phyloP scores from a whole-genome alignment of 2,113 vertebrate species.

The Muntiacus reevesi region DNA sequence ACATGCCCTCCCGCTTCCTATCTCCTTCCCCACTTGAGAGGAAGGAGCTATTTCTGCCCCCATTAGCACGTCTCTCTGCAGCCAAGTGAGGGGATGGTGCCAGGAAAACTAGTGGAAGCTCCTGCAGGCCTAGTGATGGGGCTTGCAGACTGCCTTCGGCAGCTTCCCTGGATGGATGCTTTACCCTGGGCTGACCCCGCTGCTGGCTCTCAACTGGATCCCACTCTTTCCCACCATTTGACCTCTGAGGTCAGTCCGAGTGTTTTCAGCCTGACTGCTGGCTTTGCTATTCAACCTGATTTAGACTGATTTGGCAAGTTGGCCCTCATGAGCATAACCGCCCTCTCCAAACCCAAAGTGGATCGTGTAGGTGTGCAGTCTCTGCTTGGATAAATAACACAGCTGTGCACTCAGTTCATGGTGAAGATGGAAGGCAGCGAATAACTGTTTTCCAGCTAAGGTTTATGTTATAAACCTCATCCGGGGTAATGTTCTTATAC shows the following conservation, averaged over 20 bases:
- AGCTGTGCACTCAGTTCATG: constrained; percentile 3
- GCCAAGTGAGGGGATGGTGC: neutral
- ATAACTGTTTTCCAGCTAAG: constrained; percentile 39
- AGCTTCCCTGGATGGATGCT: neutral
- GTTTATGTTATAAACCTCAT: neutral
- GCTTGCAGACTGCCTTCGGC: neutral
- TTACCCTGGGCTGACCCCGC: neutral
- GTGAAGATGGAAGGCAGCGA: neutral
- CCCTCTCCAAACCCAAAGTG: constrained; percentile 59
- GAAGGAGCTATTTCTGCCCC: neutral
- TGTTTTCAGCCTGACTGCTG: neutral
- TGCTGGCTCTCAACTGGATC: neutral
- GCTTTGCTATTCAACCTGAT: neutral
- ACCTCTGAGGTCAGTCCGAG: neutral
- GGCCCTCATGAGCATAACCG: constrained; percentile 20
- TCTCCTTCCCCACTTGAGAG: neutral
- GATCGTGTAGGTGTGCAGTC: constrained; percentile 61
- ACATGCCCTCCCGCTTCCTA: neutral
- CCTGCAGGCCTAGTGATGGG: neutral
- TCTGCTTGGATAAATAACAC: constrained; percentile 45
- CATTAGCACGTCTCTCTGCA: neutral
- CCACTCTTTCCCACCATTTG: neutral
- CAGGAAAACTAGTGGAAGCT: neutral
- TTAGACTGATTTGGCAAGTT: constrained; percentile 42
- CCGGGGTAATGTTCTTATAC: neutral